Base-by-base conservation (phyloP, 2,888 invertebrate genomes). In the Linnaemya vulpina region DNA sequence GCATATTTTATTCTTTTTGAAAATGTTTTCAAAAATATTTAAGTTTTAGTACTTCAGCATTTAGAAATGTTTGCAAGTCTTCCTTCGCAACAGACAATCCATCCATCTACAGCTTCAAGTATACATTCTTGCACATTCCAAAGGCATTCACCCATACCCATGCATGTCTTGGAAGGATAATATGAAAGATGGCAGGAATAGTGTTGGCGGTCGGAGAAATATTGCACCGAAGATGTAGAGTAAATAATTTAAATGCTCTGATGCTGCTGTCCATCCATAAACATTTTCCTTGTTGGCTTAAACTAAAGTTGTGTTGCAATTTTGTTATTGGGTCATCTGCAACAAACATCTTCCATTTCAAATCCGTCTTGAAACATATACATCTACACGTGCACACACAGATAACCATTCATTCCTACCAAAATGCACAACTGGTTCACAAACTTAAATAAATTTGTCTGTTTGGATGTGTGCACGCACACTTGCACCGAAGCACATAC, bases 231-330 rank as follows among this genome's bases (percentile, higher is more conserved):
- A 70, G 10, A 25, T 51, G 49, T 7, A 62, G 53, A 84, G 76
- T 80, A 80, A 73, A 84, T 81, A 74, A 81, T 81, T 84, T 81
- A 74, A 74, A 77, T 84, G 63, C 46, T 80, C 35, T 63, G 38
- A 73, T 76, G 76, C 25, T 60, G 60, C 25, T 60, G 60, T 67
- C 46, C 67, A 75, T 62, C 62, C 62, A 58, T 76, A 84, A 77
- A 81, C 60, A 81, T 81, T 81, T 65, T 62, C 10, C 76, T 62
- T 81, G 46, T 53, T 77, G 55, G 49, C 5, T 65, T 81, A 5
- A 55, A 65, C 38, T 65, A 40, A n/a, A 55, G 20, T 40, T 82
- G 55, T 65, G 40, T 65, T 77, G 82, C 76, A 83, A 58, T 77
- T 73, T 77, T 51, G n/a, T 65, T 65, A 65, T 68, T 80, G 60